These are phyloP conservation scores for Trichopria drosophilae DNA, from an alignment of 2,888 invertebrate species.

Conservation along the genomic window DNA sequence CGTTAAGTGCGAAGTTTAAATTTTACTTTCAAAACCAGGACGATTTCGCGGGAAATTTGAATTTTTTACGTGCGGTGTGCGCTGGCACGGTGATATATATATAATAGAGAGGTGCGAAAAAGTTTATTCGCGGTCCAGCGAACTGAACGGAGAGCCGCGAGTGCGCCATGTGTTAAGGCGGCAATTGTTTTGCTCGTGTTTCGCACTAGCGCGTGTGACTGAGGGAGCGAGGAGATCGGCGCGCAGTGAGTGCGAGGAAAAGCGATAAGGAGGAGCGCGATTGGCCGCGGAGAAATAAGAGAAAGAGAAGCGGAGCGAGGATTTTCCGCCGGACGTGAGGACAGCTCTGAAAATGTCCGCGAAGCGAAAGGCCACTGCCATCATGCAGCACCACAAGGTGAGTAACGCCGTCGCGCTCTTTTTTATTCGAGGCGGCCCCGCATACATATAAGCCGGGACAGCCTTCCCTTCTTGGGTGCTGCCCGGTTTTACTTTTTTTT, in stretches of 20 bases:
- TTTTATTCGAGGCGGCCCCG: too few species aligned
- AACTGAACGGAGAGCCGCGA: conserved; percentile 14
- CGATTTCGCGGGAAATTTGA: conserved; percentile 1
- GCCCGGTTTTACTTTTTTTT: conserved; percentile 31
- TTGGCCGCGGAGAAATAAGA: conserved; percentile 33
- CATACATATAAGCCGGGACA: too few species aligned
- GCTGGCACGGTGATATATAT: too few species aligned
- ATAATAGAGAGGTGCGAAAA: neutral
- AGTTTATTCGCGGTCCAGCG: neutral
- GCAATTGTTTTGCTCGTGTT: conserved; percentile 39
- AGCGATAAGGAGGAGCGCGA: conserved; percentile 34
- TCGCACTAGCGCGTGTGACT: too few species aligned
- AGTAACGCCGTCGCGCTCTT: too few species aligned
- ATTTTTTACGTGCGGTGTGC: conserved; percentile 1
- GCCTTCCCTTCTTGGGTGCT: conserved; percentile 11
- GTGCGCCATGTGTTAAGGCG: conserved; percentile 45
- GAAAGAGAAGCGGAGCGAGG: conserved; percentile 40
- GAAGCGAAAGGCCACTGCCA: conserved; percentile 74
- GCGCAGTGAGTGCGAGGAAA: conserved; percentile 17
- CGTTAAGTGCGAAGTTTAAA: conserved; percentile 20
- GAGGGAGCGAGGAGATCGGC: conserved; percentile 7
- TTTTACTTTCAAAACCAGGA: conserved; percentile 32
- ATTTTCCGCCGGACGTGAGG: conserved; percentile 45
- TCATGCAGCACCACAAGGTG: conserved; percentile 68
- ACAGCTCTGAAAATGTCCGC: conserved; percentile 65